Percentiles rank a stretch among this genome's conserved stretches.
Conservation (phyloP, 2,797 vertebrate species). For the Schizopygopsis pylzovi region DNA sequence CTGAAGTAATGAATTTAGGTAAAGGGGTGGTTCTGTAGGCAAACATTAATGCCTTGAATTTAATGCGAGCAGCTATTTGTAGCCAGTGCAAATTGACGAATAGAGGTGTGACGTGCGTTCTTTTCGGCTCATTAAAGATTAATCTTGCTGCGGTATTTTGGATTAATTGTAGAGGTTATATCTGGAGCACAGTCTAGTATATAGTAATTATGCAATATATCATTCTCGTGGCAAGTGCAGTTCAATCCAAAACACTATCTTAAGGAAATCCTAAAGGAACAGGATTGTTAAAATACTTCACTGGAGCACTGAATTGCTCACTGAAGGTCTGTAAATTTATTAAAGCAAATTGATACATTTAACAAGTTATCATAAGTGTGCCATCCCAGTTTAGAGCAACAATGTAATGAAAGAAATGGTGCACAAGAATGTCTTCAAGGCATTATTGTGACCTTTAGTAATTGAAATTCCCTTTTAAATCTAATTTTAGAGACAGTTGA, state of each 20-base stretch:
- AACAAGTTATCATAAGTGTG: neutral
- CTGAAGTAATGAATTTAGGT: too few species aligned
- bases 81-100: too few species aligned
- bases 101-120: too few species aligned
- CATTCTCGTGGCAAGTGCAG: neutral
- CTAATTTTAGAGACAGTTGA: slow-evolving; percentile 54
- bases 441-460: slow-evolving; percentile 42
- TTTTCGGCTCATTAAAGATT: too few species aligned
- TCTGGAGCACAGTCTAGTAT: too few species aligned
- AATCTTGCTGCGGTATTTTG: too few species aligned
- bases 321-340: neutral
- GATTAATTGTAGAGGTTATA: too few species aligned
- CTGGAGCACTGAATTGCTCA: neutral
- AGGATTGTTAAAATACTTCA: neutral
- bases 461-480: slow-evolving; percentile 50
- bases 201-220: neutral
- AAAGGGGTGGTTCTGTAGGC: too few species aligned
- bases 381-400: slow-evolving; percentile 4
- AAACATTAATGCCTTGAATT: too few species aligned
- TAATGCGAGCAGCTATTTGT: too few species aligned
- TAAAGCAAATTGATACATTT: neutral
- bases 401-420: slow-evolving; percentile 19
- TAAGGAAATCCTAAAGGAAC: neutral
- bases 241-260: neutral
- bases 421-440: slow-evolving; percentile 15